Percentiles rank a stretch among this genome's conserved stretches.
These are phyloP conservation scores for Avahi laniger DNA, from an alignment of 2,797 vertebrate species.

Conservation along the genomic window DNA sequence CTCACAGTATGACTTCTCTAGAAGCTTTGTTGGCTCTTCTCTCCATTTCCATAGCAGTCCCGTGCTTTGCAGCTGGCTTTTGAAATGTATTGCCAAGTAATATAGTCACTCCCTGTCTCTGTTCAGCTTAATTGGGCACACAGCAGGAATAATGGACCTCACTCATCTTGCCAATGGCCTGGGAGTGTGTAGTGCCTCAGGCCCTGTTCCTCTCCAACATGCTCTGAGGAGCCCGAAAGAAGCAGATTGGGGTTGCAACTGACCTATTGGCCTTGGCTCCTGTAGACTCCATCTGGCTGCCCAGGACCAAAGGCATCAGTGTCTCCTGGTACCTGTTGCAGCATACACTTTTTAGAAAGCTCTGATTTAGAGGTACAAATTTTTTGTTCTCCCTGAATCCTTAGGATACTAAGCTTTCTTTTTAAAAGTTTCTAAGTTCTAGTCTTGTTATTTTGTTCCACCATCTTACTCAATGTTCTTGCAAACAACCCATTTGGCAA, in stretches of 20 bases:
- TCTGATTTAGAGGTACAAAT: not conserved
- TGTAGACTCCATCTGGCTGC: not conserved
- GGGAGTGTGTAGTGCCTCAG: not conserved
- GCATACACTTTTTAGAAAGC: not conserved
- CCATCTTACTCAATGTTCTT: not conserved
- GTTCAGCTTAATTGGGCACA: not conserved
- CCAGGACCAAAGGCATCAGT: not conserved
- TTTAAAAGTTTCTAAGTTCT: not conserved
- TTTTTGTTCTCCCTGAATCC: not conserved
- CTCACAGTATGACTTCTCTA: not conserved
- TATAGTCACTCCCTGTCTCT: not conserved
- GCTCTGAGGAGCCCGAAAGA: not conserved
- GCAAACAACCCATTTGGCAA: not conserved
- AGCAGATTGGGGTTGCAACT: not conserved
- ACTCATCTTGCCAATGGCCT: not conserved
- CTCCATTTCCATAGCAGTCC: not conserved
- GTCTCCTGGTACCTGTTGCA: not conserved
- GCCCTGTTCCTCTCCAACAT: not conserved
- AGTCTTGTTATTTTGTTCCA: not conserved
- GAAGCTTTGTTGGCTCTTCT: not conserved
- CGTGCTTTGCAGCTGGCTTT: not conserved
- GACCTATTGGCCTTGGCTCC: not conserved
- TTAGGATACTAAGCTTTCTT: constrained; percentile 1
- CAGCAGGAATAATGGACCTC: too few relatives aligned
- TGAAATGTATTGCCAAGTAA: not conserved